These are phyloP conservation scores for Cygnus buccinator DNA, from an alignment of 2,113 vertebrate species.

Conservation along the genomic window DNA sequence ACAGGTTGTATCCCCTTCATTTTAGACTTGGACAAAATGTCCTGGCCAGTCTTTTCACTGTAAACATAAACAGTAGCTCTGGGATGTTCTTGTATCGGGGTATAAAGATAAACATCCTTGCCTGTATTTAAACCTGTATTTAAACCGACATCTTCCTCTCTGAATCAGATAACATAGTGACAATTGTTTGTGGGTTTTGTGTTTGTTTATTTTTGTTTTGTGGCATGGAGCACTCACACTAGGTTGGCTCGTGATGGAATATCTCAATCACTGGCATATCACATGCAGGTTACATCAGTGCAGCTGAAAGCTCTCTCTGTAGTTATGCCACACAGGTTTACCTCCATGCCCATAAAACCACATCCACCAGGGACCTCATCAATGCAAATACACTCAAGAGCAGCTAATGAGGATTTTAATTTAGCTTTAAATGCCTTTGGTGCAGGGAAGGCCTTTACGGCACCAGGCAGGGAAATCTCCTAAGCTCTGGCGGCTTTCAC, in stretches of 20 bases:
- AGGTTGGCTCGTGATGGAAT: background rate
- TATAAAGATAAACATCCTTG: background rate
- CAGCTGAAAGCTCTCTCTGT: conserved; percentile 59
- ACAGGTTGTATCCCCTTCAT: background rate
- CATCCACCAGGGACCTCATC: conserved; percentile 58
- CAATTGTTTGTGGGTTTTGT: background rate
- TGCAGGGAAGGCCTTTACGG: conserved; percentile 62
- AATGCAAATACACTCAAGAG: conserved; percentile 60
- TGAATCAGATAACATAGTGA: background rate
- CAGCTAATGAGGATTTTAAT: conserved; percentile 59
- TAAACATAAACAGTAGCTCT: background rate
- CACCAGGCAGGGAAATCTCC: conserved; percentile 51
- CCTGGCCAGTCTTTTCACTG: rapidly evolving
- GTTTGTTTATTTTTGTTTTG: conserved; percentile 11
- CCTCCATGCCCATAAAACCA: conserved; percentile 52
- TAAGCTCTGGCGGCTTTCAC: conserved; percentile 49
- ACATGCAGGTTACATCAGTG: conserved; percentile 48
- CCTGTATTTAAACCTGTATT: background rate
- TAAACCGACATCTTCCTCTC: conserved; percentile 19
- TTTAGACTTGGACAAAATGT: background rate
- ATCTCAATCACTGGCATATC: background rate
- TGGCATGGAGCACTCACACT: background rate
- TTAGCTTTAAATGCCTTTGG: conserved; percentile 57
- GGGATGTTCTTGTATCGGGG: background rate
- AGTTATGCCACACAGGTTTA: conserved; percentile 64